Percentiles rank a stretch among this genome's conserved stretches.
These are phyloP conservation scores for Oryzias woworae DNA, from an alignment of 2,113 vertebrate genomes.

Conservation along the genomic window DNA sequence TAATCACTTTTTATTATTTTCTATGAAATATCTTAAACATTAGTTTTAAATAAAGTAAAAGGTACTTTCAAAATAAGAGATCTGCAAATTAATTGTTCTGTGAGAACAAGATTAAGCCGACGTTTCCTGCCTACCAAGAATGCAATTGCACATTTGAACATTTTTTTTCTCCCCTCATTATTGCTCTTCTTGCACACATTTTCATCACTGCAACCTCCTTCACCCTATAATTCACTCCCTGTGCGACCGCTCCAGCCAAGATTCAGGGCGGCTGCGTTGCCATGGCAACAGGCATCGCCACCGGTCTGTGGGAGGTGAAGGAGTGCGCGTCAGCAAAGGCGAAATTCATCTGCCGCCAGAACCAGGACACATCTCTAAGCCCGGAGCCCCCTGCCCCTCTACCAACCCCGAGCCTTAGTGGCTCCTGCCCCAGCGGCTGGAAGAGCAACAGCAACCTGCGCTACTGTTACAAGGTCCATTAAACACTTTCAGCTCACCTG, in stretches of 20 bases:
- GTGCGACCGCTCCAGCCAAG: slow-evolving; percentile 68
- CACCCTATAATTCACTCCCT: slow-evolving; percentile 15
- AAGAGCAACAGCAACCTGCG: slow-evolving; percentile 83
- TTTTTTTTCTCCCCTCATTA: neutral
- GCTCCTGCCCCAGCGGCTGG: slow-evolving; percentile 86
- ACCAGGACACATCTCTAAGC: slow-evolving; percentile 81
- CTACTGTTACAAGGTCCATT: slow-evolving; percentile 91
- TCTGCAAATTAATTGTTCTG: no score
- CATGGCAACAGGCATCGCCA: slow-evolving; percentile 85
- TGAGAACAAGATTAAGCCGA: no score
- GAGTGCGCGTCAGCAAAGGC: slow-evolving; percentile 77
- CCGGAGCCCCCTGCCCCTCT: slow-evolving; percentile 80
- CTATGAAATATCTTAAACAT: no score
- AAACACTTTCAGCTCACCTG: neutral
- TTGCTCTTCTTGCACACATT: slow-evolving; percentile 5
- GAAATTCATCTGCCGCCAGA: slow-evolving; percentile 94
- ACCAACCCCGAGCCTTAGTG: slow-evolving; percentile 87
- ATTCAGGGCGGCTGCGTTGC: slow-evolving; percentile 86
- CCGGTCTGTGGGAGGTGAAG: slow-evolving; percentile 91
- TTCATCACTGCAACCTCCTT: slow-evolving; percentile 17
- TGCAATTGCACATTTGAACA: neutral
- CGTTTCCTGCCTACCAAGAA: no score
- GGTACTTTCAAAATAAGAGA: no score
- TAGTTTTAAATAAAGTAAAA: no score
- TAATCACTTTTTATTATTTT: no score